Evolutionary conservation across 2,888 invertebrate genomes (phyloP), one percentile per base, ranked within the genome.

Genomic region (Mythimna albipuncta): DNA sequence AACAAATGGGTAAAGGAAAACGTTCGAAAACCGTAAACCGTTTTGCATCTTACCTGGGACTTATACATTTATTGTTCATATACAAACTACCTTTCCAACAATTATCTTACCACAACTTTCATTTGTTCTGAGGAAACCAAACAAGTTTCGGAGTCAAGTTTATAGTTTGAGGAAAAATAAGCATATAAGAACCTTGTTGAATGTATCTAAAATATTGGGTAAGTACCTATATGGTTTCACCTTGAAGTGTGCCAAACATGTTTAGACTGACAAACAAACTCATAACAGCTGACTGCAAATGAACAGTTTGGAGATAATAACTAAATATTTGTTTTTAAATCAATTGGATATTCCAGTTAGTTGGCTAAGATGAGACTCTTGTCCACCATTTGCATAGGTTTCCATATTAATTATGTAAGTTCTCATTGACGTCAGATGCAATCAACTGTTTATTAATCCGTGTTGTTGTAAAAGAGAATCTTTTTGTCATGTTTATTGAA

Each of bases 381-480:
- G n/a, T 50, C 7, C 4, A 35, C 54, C 50, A 55, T 69, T 62
- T 61, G 50, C 73, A 62, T 76, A 52, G 13, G 26, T 32, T 62
- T 55, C 41, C 21, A 61, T 55, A 57, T 79, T 72, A 62, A 65
- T 79, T 44, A 50, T 77, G 26, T 79, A 73, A 65, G 47, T 62
- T 32, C 26, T 65, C 6, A 62, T 64, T 79, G 74, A 79, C 76
- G 76, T 79, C 76, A 77, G 21, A 16, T 16, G 55, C 21, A 16
- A 63, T 16, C n/a, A 38, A 21, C 26, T 70, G 44, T 44, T 78
- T 52, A 6, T 21, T 38, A 26, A 59, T 38, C 47, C 47, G 16
- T 19, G 16, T 5, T 1, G 26, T 47, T 47, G 9, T 11, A 21
- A 5, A 9, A 32, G 11, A 11, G 19, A 62, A 47, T 57, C 10